Evolutionary conservation across 2,113 vertebrate species (phyloP).

Genomic region (Tychaedon coryphoeus): DNA sequence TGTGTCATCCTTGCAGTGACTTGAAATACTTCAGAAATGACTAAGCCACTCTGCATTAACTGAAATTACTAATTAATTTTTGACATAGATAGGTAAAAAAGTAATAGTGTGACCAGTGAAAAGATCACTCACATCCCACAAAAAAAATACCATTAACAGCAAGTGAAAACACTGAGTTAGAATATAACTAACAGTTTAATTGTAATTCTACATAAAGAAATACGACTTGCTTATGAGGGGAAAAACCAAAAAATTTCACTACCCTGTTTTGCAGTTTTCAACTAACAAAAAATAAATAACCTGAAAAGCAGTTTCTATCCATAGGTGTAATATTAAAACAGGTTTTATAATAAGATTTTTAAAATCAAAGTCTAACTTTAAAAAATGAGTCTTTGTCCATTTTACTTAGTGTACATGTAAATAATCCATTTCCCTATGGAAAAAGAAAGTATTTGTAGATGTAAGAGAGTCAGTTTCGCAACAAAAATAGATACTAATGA

Average conservation of each 20-base stretch:
- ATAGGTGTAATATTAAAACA: background rate
- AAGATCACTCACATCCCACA: background rate
- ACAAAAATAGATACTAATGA: background rate
- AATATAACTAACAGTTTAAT: background rate
- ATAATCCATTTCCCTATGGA: background rate
- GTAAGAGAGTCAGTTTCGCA: background rate
- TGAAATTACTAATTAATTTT: conserved; percentile 51
- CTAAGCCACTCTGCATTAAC: background rate
- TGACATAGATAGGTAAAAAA: background rate
- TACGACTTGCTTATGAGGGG: background rate
- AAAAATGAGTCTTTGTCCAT: background rate
- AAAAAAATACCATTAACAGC: background rate
- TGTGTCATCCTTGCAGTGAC: conserved; percentile 10
- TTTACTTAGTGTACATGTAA: background rate
- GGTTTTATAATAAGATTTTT: background rate
- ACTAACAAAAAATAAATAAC: background rate
- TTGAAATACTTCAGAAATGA: conserved; percentile 11
- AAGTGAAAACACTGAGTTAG: background rate
- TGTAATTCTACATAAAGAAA: background rate
- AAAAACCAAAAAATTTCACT: background rate
- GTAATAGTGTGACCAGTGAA: background rate
- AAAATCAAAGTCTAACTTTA: background rate
- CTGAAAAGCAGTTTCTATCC: background rate
- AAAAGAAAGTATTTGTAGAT: background rate
- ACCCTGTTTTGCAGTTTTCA: background rate